Evolutionary conservation across 2,888 invertebrate genomes (phyloP), one percentile per base, ranked within the genome.

Genomic region (Spilosoma lubricipeda): DNA sequence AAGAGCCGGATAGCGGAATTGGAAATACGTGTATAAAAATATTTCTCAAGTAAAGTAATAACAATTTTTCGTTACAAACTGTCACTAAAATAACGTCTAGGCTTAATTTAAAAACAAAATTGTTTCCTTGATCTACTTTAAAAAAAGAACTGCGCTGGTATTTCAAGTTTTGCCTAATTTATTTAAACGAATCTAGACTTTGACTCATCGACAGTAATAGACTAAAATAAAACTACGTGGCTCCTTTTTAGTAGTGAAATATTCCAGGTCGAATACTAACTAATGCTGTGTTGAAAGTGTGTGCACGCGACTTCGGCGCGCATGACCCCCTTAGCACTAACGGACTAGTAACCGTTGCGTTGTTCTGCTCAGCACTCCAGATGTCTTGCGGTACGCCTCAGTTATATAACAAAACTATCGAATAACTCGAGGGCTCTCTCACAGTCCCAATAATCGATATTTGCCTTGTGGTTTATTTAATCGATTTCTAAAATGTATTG

Each of bases 261-360:
- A 88, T 93, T 93, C 90, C 86, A 92, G 90, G 87, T 88, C 88
- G 88, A 80, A 85, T 84, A 83, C 86, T 85, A 87, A 84, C 81
- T 86, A 86, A 84, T 86, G 86, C 79, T 82, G 88, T 90, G 90
- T 93, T 89, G 93, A 93, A 94, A 93, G 90, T 88, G 73, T 87
- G 90, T 87, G 92, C 94, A 91, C 92, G 93, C 92, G 91, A 91
- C 87, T 88, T 72, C 74, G 74, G 78, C 82, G 85, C 82, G 84
- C 82, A 81, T 85, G 95, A 95, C 95, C 95, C 90, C 92, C 92
- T 94, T 94, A 82, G 82, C 85, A 71, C 88, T 92, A 93, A 91
- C 93, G 93, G 93, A 85, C 87, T 90, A 75, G 81, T 82, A 85
- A 85, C 85, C 82, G 85, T 85, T 85, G 83, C 72, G 42, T 64